phyloP scores from a whole-genome alignment of 2,113 vertebrate genomes.

The Tetrao urogallus region DNA sequence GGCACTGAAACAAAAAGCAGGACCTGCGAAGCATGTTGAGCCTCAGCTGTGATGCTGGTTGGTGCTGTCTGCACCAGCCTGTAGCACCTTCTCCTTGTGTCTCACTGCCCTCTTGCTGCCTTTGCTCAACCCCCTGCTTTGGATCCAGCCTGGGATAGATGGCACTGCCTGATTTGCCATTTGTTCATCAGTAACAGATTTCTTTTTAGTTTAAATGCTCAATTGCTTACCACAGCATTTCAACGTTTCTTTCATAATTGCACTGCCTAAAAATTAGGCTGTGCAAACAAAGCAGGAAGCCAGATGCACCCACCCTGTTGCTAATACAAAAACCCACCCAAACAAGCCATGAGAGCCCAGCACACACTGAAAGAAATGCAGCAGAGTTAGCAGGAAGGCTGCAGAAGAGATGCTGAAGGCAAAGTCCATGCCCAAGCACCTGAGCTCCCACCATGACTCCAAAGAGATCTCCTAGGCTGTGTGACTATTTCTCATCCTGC shows the following conservation, averaged over 20 bases:
- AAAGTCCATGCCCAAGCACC: not conserved
- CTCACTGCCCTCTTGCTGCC: not conserved
- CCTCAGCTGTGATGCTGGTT: not conserved
- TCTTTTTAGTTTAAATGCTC: not conserved
- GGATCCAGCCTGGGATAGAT: not conserved
- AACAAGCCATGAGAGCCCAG: not conserved
- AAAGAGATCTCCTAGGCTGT: not conserved
- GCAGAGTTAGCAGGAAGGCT: not conserved
- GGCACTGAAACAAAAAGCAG: not conserved
- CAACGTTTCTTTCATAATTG: not conserved
- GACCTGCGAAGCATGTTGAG: not conserved
- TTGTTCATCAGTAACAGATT: not conserved
- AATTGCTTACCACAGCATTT: not conserved
- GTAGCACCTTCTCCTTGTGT: not conserved
- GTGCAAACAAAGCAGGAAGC: not conserved
- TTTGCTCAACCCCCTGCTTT: not conserved
- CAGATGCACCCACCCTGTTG: conserved; percentile 27
- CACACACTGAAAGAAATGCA: not conserved
- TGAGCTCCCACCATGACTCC: not conserved
- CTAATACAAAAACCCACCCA: not conserved
- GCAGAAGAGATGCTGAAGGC: rapidly evolving
- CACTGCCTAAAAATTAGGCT: conserved; percentile 14
- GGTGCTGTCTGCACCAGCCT: not conserved
- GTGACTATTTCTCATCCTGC: rapidly evolving
- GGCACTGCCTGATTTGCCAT: not conserved